Conservation (phyloP, 1,140 invertebrate species). For the Drosophila murphyi region DNA sequence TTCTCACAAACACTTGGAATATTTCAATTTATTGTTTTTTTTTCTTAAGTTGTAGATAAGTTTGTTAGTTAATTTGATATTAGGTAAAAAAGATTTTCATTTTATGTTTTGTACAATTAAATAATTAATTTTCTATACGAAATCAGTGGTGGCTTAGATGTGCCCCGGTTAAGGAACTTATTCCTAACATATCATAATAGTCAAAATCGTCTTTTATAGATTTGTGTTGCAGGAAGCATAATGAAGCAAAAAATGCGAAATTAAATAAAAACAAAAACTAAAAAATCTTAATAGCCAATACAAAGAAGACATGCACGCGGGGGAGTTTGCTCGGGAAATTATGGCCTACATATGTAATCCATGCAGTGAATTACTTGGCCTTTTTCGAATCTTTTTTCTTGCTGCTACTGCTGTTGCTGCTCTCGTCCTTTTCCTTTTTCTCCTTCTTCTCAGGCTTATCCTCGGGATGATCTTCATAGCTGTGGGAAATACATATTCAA, state of each 20-base stretch:
- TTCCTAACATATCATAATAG: constrained; percentile 42
- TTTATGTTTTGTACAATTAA: constrained; percentile 34
- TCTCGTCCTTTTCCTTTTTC: constrained; percentile 80
- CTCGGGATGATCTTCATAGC: constrained; percentile 89
- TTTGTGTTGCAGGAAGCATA: constrained; percentile 26
- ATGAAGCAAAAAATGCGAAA: constrained; percentile 24
- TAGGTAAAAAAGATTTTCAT: constrained; percentile 46
- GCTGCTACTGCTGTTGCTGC: constrained; percentile 47
- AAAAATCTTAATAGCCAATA: constrained; percentile 30
- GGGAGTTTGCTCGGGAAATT: constrained; percentile 14
- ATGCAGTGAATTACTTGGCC: constrained; percentile 61
- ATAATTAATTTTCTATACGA: constrained; percentile 46
- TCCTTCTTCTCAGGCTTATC: constrained; percentile 84
- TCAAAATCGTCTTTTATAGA: constrained; percentile 59
- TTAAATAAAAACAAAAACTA: not conserved
- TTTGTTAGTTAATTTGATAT: constrained; percentile 47
- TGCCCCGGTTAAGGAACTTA: constrained; percentile 60
- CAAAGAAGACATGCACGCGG: constrained; percentile 67
- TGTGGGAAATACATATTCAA: constrained; percentile 49
- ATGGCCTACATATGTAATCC: constrained; percentile 3
- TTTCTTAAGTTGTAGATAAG: constrained; percentile 37
- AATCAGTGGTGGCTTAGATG: constrained; percentile 56
- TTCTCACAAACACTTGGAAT: constrained; percentile 20
- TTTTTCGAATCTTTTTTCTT: constrained; percentile 83
- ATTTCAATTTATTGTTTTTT: constrained; percentile 49